A percentile compares a stretch with the other conserved stretches of the same genome.
Conservation (phyloP, 2,797 vertebrate genomes). For the Rhynchonycteris naso region DNA sequence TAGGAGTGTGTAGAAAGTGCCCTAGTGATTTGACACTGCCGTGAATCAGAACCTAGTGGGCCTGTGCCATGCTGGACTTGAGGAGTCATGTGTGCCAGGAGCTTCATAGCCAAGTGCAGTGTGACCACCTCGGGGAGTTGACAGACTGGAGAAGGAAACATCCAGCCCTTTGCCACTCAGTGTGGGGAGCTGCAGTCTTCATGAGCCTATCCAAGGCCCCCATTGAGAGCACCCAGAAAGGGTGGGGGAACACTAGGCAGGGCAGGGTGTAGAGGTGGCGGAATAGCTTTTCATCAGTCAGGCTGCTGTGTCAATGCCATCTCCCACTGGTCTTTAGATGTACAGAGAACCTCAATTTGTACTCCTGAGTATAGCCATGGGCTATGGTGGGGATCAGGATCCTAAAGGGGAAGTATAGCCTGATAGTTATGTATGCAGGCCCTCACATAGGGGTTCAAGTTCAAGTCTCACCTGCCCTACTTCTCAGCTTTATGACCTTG, state of each 20-base stretch:
- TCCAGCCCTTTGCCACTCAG: accelerated
- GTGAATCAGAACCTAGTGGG: accelerated
- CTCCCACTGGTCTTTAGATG: background rate
- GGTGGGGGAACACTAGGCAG: accelerated
- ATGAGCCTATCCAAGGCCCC: background rate
- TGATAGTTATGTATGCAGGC: accelerated
- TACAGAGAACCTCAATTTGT: background rate
- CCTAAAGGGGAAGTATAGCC: no score
- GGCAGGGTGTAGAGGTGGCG: no score
- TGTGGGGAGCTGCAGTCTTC: background rate
- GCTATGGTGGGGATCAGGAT: accelerated
- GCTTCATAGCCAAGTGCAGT: accelerated
- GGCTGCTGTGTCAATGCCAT: background rate
- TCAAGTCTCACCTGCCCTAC: background rate
- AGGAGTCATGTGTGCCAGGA: accelerated
- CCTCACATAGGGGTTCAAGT: background rate
- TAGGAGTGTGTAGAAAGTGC: background rate
- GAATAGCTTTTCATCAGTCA: background rate
- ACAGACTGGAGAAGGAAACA: no score
- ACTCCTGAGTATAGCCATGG: no score
- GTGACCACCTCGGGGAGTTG: background rate
- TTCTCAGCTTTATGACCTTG: background rate
- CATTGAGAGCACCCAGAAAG: background rate
- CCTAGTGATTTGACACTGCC: accelerated
- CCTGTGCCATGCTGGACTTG: accelerated